phyloP scores from a whole-genome alignment of 2,888 invertebrate species.

The Stenoptilia bipunctidactyla region DNA sequence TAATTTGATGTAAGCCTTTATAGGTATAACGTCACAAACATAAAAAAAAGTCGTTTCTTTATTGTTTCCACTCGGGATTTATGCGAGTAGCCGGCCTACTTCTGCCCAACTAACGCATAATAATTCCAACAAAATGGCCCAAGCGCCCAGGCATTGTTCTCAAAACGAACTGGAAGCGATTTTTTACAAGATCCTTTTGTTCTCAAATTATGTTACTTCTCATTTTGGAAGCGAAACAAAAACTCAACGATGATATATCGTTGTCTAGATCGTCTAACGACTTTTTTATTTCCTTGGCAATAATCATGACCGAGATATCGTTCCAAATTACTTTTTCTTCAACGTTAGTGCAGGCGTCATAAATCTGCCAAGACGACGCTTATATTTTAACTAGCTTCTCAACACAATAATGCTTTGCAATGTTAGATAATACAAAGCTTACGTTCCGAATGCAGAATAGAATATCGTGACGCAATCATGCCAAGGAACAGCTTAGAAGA shows the following conservation, averaged over 20 bases:
- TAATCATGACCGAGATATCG: neutral
- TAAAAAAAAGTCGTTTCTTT: constrained; percentile 36
- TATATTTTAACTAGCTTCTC: too few relatives aligned
- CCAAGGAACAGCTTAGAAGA: neutral
- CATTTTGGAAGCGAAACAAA: constrained; percentile 37
- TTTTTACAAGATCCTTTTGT: constrained; percentile 54
- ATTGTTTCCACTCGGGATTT: constrained; percentile 61
- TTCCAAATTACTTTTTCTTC: neutral
- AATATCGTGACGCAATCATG: neutral
- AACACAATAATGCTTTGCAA: too few relatives aligned
- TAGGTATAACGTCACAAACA: too few relatives aligned
- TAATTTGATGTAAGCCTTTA: too few relatives aligned
- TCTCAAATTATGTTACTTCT: constrained; percentile 57
- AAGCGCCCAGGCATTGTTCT: constrained; percentile 44
- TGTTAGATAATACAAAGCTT: too few relatives aligned
- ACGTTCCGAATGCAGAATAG: neutral
- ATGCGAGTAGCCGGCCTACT: constrained; percentile 54
- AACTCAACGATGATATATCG: constrained; percentile 42
- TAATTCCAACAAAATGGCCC: constrained; percentile 27
- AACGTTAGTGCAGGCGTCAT: neutral
- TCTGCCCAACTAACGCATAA: constrained; percentile 39
- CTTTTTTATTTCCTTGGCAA: constrained; percentile 11
- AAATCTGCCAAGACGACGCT: neutral
- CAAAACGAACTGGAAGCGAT: constrained; percentile 40
- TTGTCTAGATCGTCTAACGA: constrained; percentile 26